Percentiles rank a stretch among this genome's conserved stretches.
These are phyloP conservation scores for Malurus alboscapulatus DNA, from an alignment of 2,113 vertebrate species.

Conservation along the genomic window DNA sequence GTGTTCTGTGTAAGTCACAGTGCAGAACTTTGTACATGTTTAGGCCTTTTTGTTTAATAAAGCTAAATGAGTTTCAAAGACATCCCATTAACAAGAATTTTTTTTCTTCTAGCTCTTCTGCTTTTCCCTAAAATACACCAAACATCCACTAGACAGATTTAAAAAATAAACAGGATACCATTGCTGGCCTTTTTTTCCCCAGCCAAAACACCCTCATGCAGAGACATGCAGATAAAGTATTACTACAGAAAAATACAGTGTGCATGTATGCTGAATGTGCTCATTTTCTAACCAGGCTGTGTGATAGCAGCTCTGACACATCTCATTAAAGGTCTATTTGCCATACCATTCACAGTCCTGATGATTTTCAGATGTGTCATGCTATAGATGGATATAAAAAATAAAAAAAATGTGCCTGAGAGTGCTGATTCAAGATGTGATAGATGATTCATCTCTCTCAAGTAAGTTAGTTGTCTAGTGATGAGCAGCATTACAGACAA, in stretches of 20 bases:
- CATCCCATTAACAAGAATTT: neutral
- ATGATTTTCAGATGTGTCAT: conserved; percentile 10
- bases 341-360: neutral
- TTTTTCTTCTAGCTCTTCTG: neutral
- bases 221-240: neutral
- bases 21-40: neutral
- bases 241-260: neutral
- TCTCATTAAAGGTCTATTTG: neutral
- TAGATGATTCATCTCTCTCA: neutral
- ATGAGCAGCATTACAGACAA: neutral
- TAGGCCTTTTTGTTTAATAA: neutral
- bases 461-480: neutral
- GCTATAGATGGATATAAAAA: neutral
- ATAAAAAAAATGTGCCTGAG: neutral
- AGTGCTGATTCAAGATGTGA: neutral
- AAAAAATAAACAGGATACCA: neutral
- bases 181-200: neutral
- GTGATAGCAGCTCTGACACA: neutral
- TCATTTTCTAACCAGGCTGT: neutral
- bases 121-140: neutral
- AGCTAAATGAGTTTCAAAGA: neutral
- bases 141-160: neutral
- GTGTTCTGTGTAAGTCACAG: neutral
- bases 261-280: neutral
- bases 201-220: neutral